Percentiles rank a stretch among this genome's conserved stretches.
These are phyloP conservation scores for Polymixis lichenea DNA, from an alignment of 2,888 invertebrate species.

Conservation along the genomic window DNA sequence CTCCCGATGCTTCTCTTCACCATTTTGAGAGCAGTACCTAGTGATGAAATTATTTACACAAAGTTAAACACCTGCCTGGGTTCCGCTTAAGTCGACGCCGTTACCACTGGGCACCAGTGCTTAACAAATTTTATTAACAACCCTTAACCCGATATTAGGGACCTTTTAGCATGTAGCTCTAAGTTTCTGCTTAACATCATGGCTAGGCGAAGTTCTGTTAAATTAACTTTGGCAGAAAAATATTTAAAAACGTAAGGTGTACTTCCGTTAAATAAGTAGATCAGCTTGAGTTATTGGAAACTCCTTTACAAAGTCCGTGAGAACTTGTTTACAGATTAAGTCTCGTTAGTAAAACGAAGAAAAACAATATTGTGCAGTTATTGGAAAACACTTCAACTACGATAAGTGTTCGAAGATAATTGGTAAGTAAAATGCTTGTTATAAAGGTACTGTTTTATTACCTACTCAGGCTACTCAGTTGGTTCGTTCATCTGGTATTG, in stretches of 20 bases:
- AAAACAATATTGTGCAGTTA: constrained; percentile 32
- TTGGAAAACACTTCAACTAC: constrained; percentile 46
- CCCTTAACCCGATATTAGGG: not conserved
- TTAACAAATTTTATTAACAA: no score
- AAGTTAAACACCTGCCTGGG: no score
- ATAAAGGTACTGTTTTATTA: not conserved
- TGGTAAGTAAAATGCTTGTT: constrained; percentile 8
- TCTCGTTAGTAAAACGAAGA: constrained; percentile 26
- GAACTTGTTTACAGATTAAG: constrained; percentile 20
- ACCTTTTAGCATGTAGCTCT: not conserved
- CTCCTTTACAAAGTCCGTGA: constrained; percentile 14
- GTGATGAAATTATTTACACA: no score
- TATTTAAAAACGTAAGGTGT: not conserved
- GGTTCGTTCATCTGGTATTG: no score
- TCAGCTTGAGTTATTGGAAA: constrained; percentile 19
- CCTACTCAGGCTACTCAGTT: no score
- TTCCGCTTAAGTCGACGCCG: no score
- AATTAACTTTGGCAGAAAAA: not conserved
- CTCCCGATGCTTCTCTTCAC: no score
- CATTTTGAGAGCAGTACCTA: no score
- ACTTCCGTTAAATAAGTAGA: constrained; percentile 8
- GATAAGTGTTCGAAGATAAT: constrained; percentile 25
- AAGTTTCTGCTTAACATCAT: not conserved
- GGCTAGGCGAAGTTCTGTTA: not conserved
- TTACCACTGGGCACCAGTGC: no score